Percentiles rank a stretch among this genome's conserved stretches.
Conservation (phyloP, 2,888 invertebrate genomes). For the Ophioninae sp. region DNA sequence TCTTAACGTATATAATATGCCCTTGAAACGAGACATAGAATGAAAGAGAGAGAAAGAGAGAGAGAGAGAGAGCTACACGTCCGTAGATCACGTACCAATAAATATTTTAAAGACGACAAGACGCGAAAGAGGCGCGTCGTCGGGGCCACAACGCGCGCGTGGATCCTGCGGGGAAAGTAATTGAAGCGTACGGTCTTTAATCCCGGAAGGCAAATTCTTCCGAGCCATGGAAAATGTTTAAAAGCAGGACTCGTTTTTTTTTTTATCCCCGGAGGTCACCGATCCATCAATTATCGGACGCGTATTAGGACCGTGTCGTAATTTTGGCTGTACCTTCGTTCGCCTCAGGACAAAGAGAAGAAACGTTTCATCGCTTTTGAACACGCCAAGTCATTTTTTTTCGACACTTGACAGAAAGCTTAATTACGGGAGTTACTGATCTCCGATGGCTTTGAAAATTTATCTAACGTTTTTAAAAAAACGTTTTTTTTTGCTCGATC, state of each 20-base stretch:
- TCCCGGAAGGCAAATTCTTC: conserved; percentile 61
- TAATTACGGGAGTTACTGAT: no score
- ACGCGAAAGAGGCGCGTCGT: conserved; percentile 36
- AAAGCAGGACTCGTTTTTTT: conserved; percentile 39
- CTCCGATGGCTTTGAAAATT: no score
- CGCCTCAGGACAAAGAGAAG: background rate
- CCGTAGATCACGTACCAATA: background rate
- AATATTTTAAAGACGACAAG: conserved; percentile 12
- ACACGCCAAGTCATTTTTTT: background rate
- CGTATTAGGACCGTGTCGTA: conserved; percentile 10
- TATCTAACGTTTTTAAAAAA: no score
- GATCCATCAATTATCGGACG: conserved; percentile 22
- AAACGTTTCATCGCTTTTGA: background rate
- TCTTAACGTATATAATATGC: no score
- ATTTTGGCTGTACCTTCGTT: background rate
- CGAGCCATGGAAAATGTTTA: conserved; percentile 31
- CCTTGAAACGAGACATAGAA: no score
- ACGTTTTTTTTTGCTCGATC: no score
- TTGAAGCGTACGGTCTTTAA: conserved; percentile 63
- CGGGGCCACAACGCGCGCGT: conserved; percentile 34
- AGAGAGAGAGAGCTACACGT: conserved; percentile 9
- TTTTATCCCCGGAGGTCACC: background rate
- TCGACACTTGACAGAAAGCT: no score
- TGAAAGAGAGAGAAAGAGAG: background rate
- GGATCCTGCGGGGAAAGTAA: conserved; percentile 61